Conservation (phyloP, 2,888 invertebrate genomes). For the Monoplex corrugatus region DNA sequence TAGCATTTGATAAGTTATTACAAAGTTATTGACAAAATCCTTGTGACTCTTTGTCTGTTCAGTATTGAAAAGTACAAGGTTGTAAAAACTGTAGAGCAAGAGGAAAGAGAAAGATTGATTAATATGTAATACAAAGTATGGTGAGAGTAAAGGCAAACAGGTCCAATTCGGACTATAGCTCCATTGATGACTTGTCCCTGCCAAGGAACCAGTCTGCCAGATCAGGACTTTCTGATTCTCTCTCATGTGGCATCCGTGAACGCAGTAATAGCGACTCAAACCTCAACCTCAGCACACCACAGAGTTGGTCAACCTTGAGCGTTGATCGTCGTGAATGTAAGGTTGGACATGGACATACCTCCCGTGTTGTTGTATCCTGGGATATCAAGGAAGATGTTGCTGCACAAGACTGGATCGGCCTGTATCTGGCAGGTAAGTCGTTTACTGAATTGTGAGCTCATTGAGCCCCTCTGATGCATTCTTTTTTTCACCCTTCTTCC, state of each 20-base stretch:
- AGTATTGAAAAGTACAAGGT: no score
- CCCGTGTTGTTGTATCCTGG: slow-evolving; percentile 79
- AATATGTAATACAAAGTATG: slow-evolving; percentile 45
- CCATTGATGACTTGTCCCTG: slow-evolving; percentile 74
- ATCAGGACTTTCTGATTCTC: slow-evolving; percentile 63
- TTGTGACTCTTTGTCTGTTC: no score
- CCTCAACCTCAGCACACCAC: slow-evolving; percentile 65
- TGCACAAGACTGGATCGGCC: slow-evolving; percentile 82
- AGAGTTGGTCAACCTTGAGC: slow-evolving; percentile 74
- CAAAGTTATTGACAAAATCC: no score
- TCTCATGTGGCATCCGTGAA: slow-evolving; percentile 67
- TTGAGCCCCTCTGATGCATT: no score
- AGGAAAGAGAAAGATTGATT: slow-evolving; percentile 10
- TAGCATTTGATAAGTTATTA: no score
- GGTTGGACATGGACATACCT: slow-evolving; percentile 71
- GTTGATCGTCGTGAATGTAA: slow-evolving; percentile 73
- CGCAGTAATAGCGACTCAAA: slow-evolving; percentile 78
- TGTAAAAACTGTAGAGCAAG: no score
- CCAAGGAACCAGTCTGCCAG: slow-evolving; percentile 66
- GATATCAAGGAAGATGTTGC: slow-evolving; percentile 80
- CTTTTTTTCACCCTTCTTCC: no score
- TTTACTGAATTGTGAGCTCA: no score
- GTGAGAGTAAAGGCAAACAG: slow-evolving; percentile 57
- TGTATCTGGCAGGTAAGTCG: slow-evolving; percentile 80
- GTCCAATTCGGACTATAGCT: slow-evolving; percentile 62